A percentile compares a stretch with the other conserved stretches of the same genome.
These are phyloP conservation scores for Unio pictorum DNA, from an alignment of 2,888 invertebrate genomes.

Conservation along the genomic window DNA sequence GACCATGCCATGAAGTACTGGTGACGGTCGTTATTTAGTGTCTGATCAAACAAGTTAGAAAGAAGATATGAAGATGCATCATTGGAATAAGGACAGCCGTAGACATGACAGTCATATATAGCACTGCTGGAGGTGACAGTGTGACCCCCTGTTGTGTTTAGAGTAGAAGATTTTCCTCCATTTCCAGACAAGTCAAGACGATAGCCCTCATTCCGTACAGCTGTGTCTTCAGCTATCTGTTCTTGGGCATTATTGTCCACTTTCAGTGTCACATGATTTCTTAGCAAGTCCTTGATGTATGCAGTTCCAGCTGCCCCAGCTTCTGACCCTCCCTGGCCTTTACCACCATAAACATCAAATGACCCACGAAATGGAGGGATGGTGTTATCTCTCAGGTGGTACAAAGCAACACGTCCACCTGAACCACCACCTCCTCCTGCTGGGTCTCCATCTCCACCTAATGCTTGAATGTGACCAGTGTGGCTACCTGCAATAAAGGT, in stretches of 20 bases:
- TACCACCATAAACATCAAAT: constrained; percentile 45
- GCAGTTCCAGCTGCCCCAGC: constrained; percentile 56
- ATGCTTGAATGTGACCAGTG: constrained; percentile 53
- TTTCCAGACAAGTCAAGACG: constrained; percentile 29
- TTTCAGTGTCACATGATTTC: constrained; percentile 29
- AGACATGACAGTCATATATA: constrained; percentile 28
- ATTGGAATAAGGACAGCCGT: constrained; percentile 23
- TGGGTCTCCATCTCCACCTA: constrained; percentile 47
- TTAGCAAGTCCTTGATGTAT: constrained; percentile 35
- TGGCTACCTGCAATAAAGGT: constrained; percentile 45
- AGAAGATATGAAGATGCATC: constrained; percentile 29
- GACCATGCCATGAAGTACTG: constrained; percentile 32
- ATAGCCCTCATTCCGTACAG: constrained; percentile 33
- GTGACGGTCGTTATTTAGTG: constrained; percentile 16
- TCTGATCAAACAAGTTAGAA: constrained; percentile 51
- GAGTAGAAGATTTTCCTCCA: neutral
- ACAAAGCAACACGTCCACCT: constrained; percentile 57
- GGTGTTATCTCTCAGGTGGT: constrained; percentile 42
- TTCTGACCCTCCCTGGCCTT: constrained; percentile 39
- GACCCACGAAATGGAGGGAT: constrained; percentile 50
- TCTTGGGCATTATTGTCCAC: constrained; percentile 48
- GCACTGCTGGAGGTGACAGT: constrained; percentile 15
- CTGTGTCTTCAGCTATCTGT: constrained; percentile 34
- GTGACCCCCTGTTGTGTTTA: neutral
- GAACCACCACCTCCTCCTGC: constrained; percentile 47